A percentile compares a stretch with the other conserved stretches of the same genome.
Evolutionary conservation across 2,797 vertebrate species (phyloP).

Genomic region (Premnoplex brunnescens): DNA sequence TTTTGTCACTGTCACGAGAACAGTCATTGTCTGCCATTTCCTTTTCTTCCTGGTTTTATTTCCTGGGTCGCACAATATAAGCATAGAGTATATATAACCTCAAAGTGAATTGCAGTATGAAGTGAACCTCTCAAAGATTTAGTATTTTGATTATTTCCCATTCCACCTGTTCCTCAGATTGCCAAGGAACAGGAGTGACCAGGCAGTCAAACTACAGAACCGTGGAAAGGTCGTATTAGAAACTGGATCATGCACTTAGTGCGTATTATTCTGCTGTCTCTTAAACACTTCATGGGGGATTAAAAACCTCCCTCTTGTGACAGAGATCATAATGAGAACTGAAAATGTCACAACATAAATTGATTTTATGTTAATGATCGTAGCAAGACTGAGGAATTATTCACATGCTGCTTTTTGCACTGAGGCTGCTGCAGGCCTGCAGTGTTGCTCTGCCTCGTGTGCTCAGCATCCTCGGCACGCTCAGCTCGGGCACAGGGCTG

Average conservation of each 20-base stretch:
- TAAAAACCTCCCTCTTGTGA: slow-evolving; percentile 54
- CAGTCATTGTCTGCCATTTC: not conserved
- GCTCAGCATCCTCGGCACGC: not conserved
- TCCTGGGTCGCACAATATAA: not conserved
- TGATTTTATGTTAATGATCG: slow-evolving; percentile 66
- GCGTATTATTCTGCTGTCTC: slow-evolving; percentile 49
- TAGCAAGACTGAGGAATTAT: slow-evolving; percentile 23
- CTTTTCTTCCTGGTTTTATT: not conserved
- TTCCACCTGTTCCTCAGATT: slow-evolving; percentile 39
- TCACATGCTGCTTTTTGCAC: slow-evolving; percentile 1
- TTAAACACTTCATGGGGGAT: slow-evolving; percentile 47
- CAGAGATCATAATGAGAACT: slow-evolving; percentile 61
- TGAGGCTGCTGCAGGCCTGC: not conserved
- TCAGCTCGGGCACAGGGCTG: not conserved
- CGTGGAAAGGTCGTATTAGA: slow-evolving; percentile 61
- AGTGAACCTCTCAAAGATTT: slow-evolving; percentile 53
- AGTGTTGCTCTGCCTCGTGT: not conserved
- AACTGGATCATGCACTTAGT: slow-evolving; percentile 51
- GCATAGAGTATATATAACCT: not conserved
- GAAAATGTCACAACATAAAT: slow-evolving; percentile 69
- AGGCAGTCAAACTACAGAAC: slow-evolving; percentile 31
- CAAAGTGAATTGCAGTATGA: not conserved
- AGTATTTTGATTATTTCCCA: slow-evolving; percentile 34
- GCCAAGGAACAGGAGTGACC: slow-evolving; percentile 24
- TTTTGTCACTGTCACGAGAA: not conserved